phyloP scores from a whole-genome alignment of 2,113 vertebrate species.

The Meles meles region DNA sequence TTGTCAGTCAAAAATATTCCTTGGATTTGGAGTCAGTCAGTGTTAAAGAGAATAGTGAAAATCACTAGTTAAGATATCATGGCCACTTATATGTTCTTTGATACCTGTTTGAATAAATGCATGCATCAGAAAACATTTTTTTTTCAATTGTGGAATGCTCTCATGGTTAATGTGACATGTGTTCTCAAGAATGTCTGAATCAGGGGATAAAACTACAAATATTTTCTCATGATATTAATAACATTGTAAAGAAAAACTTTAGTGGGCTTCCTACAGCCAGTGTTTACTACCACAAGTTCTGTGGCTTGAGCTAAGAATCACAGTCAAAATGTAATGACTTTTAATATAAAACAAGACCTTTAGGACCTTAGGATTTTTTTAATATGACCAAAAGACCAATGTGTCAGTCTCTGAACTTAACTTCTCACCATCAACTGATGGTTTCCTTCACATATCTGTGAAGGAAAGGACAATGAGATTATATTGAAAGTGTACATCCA shows the following conservation, averaged over 20 bases:
- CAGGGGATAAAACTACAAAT: neutral
- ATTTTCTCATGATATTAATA: neutral
- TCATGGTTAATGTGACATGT: neutral
- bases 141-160: neutral
- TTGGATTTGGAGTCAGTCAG: neutral
- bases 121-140: neutral
- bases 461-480: neutral
- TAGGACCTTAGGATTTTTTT: neutral
- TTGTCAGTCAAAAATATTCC: neutral
- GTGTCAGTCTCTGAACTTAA: neutral
- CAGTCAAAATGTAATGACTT: neutral
- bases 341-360: neutral
- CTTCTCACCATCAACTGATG: neutral
- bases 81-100: neutral
- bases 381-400: neutral
- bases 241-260: neutral
- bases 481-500: neutral
- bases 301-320: neutral
- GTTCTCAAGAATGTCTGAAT: neutral
- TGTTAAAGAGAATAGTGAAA: neutral
- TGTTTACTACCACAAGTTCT: neutral
- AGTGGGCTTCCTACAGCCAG: neutral
- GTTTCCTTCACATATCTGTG: neutral
- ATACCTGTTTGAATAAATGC: neutral
- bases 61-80: neutral